Percentiles rank a stretch among this genome's conserved stretches.
phyloP scores from a whole-genome alignment of 2,113 vertebrate species.

The Lanius ludovicianus region DNA sequence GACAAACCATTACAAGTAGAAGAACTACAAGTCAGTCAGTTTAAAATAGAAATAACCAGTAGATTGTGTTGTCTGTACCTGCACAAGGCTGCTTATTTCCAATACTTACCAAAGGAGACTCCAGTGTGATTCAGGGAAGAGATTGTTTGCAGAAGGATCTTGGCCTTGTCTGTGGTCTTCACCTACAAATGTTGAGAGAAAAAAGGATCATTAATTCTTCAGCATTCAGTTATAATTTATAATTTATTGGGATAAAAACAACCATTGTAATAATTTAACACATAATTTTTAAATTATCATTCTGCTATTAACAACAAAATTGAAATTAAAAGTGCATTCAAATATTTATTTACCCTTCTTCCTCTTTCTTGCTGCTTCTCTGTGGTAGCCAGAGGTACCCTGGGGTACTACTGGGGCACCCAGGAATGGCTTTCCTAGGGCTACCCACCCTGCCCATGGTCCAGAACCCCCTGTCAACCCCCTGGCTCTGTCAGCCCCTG shows the following conservation, averaged over 20 bases:
- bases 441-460: too few species aligned
- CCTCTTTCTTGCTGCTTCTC: not conserved
- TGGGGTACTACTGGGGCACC: fast-evolving
- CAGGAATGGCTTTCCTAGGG: fast-evolving
- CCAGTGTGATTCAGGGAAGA: fast-evolving
- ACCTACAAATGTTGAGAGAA: not conserved
- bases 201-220: not conserved
- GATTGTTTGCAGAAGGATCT: not conserved
- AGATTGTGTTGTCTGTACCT: not conserved
- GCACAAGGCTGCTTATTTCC: not conserved
- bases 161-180: not conserved
- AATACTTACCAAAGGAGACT: not conserved
- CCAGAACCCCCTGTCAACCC: fast-evolving
- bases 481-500: not conserved
- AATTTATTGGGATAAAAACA: not conserved
- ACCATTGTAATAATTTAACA: not conserved
- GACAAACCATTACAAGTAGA: not conserved
- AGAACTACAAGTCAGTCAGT: not conserved
- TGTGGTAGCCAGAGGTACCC: not conserved
- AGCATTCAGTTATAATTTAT: not conserved
- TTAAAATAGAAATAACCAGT: not conserved
- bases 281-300: fast-evolving
- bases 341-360: not conserved
- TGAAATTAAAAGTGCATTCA: not conserved
- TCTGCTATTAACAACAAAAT: not conserved